phyloP scores from a whole-genome alignment of 2,888 invertebrate genomes.

The Quadriops clusia region DNA sequence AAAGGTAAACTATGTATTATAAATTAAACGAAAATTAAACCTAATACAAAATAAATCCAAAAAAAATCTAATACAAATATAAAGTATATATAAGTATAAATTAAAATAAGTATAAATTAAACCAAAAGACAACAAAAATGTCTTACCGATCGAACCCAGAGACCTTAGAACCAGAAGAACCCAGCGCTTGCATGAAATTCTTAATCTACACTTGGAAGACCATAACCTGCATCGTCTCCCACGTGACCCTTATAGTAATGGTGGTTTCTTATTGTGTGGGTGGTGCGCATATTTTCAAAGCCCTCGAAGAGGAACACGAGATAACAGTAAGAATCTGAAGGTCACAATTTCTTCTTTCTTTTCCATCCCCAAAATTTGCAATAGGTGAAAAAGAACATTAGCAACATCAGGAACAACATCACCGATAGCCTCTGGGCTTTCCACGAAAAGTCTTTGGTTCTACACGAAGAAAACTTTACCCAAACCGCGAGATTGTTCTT shows the following conservation, averaged over 20 bases:
- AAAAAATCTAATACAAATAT: too few species aligned
- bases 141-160: slow-evolving; percentile 30
- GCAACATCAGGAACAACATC: slow-evolving; percentile 57
- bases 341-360: too few species aligned
- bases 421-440: slow-evolving; percentile 69
- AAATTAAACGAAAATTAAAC: too few species aligned
- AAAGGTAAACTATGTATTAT: too few species aligned
- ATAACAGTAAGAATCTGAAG: slow-evolving; percentile 54
- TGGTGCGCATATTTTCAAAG: slow-evolving; percentile 75
- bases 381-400: slow-evolving; percentile 68
- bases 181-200: slow-evolving; percentile 42
- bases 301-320: slow-evolving; percentile 64
- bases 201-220: slow-evolving; percentile 66
- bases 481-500: slow-evolving; percentile 47
- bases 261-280: slow-evolving; percentile 84
- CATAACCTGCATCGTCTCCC: slow-evolving; percentile 75
- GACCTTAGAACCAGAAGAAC: slow-evolving; percentile 24
- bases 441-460: slow-evolving; percentile 51
- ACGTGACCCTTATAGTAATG: slow-evolving; percentile 74
- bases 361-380: slow-evolving; percentile 6
- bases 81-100: too few species aligned
- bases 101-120: too few species aligned
- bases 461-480: slow-evolving; percentile 74
- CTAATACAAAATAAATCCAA: too few species aligned
- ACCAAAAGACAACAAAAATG: too few species aligned